Base-by-base conservation (phyloP, 2,888 invertebrate genomes). In the Agrotis segetum region DNA sequence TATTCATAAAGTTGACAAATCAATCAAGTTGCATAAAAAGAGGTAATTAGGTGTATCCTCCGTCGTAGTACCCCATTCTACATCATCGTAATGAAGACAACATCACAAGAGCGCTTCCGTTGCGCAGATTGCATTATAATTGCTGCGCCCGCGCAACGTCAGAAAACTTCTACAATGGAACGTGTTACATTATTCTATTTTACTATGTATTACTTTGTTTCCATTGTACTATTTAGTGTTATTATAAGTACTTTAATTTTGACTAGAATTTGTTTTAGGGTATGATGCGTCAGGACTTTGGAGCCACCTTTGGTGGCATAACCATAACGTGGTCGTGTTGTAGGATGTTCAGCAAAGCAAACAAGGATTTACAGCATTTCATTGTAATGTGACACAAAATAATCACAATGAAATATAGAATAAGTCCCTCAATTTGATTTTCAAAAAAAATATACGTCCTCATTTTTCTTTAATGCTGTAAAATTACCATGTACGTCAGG, bases 121-220 rank as follows among this genome's bases (percentile, higher is more conserved):
- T 85, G 70, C 64, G 47, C 71, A 81, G 79, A 89, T 87, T 86
- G 85, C 85, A 67, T 84, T 88, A 81, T 88, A 89, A 85, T 85
- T 85, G 81, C 76, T 72, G 76, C 76, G 76, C 66, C 17, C 46
- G 81, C 71, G 73, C 78, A 74, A 71, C 72, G 67, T 65, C 67
- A 70, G 64, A 67, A 73, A 84, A 71, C 82, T 67, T 67, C 67
- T 70, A 79, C 85, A 79, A 81, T 86, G 72, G 49, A 64, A 77
- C 46, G 49, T 63, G 63, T 70, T 59, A 63, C 29, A 34, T 53
- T 79, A 83, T 79, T 74, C 62, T 69, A 67, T 75, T 74, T 65
- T 47, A 71, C 17, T 81, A 60, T 24, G 67, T 66, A 34, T 52
- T 67, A 50, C 67, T 63, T 66, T 71, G 74, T 86, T 77, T 86